These are phyloP conservation scores for Micromys minutus DNA, from an alignment of 2,113 vertebrate genomes.

Conservation along the genomic window DNA sequence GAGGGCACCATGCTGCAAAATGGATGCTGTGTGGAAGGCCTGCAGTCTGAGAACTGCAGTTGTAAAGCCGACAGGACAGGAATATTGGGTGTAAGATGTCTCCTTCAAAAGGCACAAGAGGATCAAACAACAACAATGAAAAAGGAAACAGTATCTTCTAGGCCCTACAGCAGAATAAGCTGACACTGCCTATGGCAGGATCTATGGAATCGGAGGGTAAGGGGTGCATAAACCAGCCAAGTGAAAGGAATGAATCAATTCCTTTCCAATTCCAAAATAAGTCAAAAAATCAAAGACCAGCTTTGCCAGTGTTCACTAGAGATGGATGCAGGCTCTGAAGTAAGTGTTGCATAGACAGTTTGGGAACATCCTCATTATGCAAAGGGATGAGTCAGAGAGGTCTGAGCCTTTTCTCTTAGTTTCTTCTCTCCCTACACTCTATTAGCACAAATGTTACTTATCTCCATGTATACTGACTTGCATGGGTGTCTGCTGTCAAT, in stretches of 20 bases:
- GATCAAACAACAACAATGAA: slow-evolving; percentile 11
- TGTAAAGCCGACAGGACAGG: background rate
- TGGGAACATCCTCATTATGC: background rate
- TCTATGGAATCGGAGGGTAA: background rate
- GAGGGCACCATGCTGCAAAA: background rate
- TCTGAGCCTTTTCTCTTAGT: background rate
- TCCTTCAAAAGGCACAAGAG: slow-evolving; percentile 1
- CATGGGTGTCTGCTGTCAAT: background rate
- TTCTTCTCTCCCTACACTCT: background rate
- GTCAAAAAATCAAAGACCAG: background rate
- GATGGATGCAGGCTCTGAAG: background rate
- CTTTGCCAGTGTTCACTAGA: background rate
- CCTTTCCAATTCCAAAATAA: background rate
- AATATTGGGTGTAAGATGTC: background rate
- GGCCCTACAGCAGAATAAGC: background rate
- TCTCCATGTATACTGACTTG: background rate
- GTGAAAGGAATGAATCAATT: background rate
- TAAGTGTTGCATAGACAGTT: background rate
- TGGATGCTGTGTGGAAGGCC: background rate
- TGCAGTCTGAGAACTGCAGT: background rate
- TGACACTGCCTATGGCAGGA: background rate
- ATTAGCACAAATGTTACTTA: background rate
- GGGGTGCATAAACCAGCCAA: background rate
- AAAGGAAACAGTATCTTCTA: background rate
- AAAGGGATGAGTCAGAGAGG: background rate